Conservation (phyloP, 2,888 invertebrate species). For the Netelia fuscicornis region DNA sequence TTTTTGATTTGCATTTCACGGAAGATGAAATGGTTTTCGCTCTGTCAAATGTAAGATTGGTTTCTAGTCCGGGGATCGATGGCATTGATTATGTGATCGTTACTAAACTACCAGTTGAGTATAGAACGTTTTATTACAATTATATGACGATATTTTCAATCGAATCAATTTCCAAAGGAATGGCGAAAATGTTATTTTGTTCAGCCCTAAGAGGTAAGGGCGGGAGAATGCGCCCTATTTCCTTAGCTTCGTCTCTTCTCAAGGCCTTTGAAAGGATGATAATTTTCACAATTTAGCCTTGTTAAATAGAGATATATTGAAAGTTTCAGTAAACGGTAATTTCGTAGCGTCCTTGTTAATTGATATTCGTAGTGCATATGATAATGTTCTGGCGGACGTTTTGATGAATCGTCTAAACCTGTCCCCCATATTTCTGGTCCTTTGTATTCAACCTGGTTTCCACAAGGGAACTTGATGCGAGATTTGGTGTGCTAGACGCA, state of each 20-base stretch:
- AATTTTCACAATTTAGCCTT: conserved; percentile 7
- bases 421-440: neutral
- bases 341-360: conserved; percentile 21
- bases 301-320: neutral
- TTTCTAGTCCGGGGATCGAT: conserved; percentile 51
- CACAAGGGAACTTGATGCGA: neutral
- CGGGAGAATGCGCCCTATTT: conserved; percentile 35
- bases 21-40: conserved; percentile 25
- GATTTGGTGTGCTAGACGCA: neutral
- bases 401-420: neutral
- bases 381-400: conserved; percentile 9
- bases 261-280: too few species aligned
- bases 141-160: conserved; percentile 31
- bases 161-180: neutral
- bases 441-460: neutral
- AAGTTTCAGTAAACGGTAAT: neutral
- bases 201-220: conserved; percentile 40
- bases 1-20: conserved; percentile 18
- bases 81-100: conserved; percentile 52
- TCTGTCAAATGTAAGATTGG: conserved; percentile 10
- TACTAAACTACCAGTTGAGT: neutral
- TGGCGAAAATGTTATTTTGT: conserved; percentile 41
- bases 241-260: too few species aligned
- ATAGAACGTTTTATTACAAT: neutral
- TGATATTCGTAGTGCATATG: conserved; percentile 24